These are phyloP conservation scores for Thalpophila matura DNA, from an alignment of 2,888 invertebrate genomes.

Conservation along the genomic window DNA sequence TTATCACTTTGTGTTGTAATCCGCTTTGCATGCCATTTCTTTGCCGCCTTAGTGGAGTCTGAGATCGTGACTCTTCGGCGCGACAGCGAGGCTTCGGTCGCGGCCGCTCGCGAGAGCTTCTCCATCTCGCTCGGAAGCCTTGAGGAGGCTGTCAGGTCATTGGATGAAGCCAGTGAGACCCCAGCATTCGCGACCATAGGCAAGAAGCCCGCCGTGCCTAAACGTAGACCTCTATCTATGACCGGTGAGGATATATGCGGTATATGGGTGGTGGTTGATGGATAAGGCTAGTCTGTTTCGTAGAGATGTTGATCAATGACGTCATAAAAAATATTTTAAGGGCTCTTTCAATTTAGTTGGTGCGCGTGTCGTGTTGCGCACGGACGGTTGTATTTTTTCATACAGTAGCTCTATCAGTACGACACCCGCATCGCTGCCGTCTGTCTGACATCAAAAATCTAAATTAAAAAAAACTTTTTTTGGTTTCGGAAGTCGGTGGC, in stretches of 20 bases:
- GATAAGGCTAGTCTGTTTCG: neutral
- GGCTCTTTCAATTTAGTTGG: too few species aligned
- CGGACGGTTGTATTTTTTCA: too few species aligned
- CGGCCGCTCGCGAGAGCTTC: constrained; percentile 87
- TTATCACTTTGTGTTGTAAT: constrained; percentile 55
- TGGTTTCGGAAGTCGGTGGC: too few species aligned
- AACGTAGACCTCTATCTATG: constrained; percentile 91
- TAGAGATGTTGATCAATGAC: too few species aligned
- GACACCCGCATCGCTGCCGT: too few species aligned
- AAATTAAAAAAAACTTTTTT: too few species aligned
- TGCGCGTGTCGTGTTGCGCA: too few species aligned
- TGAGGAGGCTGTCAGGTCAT: constrained; percentile 85
- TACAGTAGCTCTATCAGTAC: too few species aligned
- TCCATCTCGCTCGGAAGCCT: constrained; percentile 87
- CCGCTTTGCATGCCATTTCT: constrained; percentile 75
- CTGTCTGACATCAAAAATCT: too few species aligned
- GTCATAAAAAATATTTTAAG: too few species aligned
- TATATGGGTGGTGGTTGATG: constrained; percentile 6
- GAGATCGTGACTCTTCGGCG: constrained; percentile 90
- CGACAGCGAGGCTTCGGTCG: constrained; percentile 87
- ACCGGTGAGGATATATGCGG: constrained; percentile 84
- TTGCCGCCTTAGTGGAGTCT: constrained; percentile 74
- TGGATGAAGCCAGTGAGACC: constrained; percentile 84
- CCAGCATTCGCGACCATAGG: constrained; percentile 86
- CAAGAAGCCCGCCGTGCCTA: constrained; percentile 88